These are phyloP conservation scores for Tetrapedia diversipes DNA, from an alignment of 2,888 invertebrate species.

Conservation along the genomic window DNA sequence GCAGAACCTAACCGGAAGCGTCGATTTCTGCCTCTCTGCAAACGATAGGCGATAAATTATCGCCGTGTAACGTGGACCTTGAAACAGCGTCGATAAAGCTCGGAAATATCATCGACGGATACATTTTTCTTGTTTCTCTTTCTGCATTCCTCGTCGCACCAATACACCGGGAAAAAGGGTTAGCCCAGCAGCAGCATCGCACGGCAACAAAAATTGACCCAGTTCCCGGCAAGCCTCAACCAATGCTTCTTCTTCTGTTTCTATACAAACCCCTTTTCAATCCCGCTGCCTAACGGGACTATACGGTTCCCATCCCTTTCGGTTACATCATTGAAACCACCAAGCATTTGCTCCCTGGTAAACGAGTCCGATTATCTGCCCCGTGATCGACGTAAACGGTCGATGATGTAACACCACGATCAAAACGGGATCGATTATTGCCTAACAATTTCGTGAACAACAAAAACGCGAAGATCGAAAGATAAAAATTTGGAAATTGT, in stretches of 20 bases:
- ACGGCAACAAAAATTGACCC: constrained; percentile 14
- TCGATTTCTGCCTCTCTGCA: background rate
- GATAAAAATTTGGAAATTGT: too few species aligned
- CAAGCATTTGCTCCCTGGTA: background rate
- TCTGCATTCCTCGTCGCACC: background rate
- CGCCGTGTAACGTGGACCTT: too few species aligned
- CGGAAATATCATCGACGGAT: too few species aligned
- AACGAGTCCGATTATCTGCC: background rate
- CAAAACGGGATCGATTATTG: background rate
- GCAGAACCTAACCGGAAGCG: background rate
- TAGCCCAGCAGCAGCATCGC: background rate
- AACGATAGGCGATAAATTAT: background rate
- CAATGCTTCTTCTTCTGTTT: constrained; percentile 19
- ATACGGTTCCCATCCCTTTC: background rate
- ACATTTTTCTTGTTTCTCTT: too few species aligned
- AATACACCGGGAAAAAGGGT: background rate
- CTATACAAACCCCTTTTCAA: constrained; percentile 18
- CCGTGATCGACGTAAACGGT: constrained; percentile 9
- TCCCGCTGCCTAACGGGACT: constrained; percentile 2
- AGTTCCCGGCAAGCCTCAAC: background rate
- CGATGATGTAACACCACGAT: background rate
- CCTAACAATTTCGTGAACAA: constrained; percentile 30
- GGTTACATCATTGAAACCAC: background rate
- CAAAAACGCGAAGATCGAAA: too few species aligned
- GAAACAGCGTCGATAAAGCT: too few species aligned